Evolutionary conservation across 92 coral and sea anemone genomes (phyloP), one percentile per base, ranked within the genome.

Genomic region (Plumapathes pennacea): DNA sequence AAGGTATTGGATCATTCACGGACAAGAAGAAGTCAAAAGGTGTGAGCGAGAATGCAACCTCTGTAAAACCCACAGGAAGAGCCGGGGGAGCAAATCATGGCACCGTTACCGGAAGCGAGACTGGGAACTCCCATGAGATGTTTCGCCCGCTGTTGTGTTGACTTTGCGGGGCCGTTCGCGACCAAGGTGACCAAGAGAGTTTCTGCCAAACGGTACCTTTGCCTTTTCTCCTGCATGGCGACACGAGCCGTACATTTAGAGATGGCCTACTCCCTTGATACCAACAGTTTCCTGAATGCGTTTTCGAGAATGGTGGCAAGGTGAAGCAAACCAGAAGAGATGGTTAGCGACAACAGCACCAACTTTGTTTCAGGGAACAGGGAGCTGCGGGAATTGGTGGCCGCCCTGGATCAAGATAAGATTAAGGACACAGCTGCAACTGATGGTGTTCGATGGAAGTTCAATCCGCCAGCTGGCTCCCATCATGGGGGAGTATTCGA

Each of bases 1-100:
- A 28, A 70, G 38, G 20, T 78, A 70, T 46, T 82, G 89, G 89
- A 63, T 74, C 27, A 40, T 81, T 18, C 74, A 44, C 37, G 77
- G 77, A 26, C 46, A 77, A 65, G 76, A 80, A 66, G 54, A 48
- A 13, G 64, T 69, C 32, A 80, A 72, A 28, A 21, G 22, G 27
- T 3, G 0, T 10, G 44, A 73, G 41, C 12, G 72, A 31, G 52
- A 43, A 38, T 73, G 80, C 25, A 11, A 2, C 20, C 17, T 29
- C 12, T 73, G 81, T 54, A 62, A 73, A 29, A 40, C n/a, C n/a
- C n/a, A 29, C 32, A 40, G 3, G 40, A 19, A 26, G 10, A 52
- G 3, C 59, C 59, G 46, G 66, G 33, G 34, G 31, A 13, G 46
- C 67, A 57, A 2, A 49, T 60, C 13, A 69, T 43, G 56, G 69